A percentile compares a stretch with the other conserved stretches of the same genome.
Evolutionary conservation across 2,113 vertebrate species (phyloP).

Genomic region (Sprattus sprattus): DNA sequence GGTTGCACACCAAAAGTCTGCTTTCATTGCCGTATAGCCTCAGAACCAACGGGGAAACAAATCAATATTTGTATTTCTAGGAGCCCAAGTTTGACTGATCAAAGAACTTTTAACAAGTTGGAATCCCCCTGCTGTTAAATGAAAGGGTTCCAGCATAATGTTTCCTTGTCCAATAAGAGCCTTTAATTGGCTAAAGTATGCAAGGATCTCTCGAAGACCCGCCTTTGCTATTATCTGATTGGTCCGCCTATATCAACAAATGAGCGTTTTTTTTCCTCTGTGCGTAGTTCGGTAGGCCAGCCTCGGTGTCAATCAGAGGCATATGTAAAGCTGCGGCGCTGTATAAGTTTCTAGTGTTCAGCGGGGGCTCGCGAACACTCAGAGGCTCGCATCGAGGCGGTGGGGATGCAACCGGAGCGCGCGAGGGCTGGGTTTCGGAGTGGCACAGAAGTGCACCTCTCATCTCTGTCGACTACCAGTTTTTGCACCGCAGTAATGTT

Average conservation of each 20-base stretch:
- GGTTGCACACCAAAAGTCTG: neutral
- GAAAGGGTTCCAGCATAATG: slow-evolving; percentile 45
- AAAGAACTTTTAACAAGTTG: slow-evolving; percentile 1
- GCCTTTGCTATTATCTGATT: slow-evolving; percentile 58
- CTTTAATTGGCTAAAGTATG: slow-evolving; percentile 53
- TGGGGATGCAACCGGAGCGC: slow-evolving; percentile 51
- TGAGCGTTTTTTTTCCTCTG: slow-evolving; percentile 37
- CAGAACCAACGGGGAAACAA: neutral
- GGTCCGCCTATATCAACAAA: slow-evolving; percentile 55
- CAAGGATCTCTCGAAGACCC: slow-evolving; percentile 47
- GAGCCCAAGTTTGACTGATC: neutral
- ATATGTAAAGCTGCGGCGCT: neutral
- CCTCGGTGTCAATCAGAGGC: slow-evolving; percentile 41
- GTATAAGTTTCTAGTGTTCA: slow-evolving; percentile 60
- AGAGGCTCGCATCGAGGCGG: slow-evolving; percentile 30
- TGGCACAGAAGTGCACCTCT: slow-evolving; percentile 27
- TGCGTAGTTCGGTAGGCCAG: slow-evolving; percentile 48
- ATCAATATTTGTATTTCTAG: neutral
- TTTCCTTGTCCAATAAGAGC: slow-evolving; percentile 58
- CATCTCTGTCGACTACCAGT: slow-evolving; percentile 18
- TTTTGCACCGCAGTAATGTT: slow-evolving; percentile 44
- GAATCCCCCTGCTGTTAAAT: slow-evolving; percentile 27
- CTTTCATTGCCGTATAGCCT: neutral
- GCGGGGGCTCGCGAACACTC: neutral
- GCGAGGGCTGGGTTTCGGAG: slow-evolving; percentile 19